Evolutionary conservation across 2,113 vertebrate genomes (phyloP).

Genomic region (Acrocephalus kingi): DNA sequence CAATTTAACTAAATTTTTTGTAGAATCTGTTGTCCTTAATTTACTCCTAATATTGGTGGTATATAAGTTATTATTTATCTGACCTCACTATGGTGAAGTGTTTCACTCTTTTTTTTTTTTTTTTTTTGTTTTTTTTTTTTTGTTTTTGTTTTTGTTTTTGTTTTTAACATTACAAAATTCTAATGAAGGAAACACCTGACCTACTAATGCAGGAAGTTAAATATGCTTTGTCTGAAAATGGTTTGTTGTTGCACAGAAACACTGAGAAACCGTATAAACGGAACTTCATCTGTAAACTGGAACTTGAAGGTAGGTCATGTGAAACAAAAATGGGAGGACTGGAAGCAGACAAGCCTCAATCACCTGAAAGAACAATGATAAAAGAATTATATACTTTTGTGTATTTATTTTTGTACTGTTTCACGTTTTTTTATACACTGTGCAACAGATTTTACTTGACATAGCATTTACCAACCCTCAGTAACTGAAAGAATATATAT

Average conservation of each 20-base stretch:
- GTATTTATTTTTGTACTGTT: not conserved
- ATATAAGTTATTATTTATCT: not conserved
- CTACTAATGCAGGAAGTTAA: not conserved
- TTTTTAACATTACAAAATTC: not conserved
- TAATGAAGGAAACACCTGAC: not conserved
- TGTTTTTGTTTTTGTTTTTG: too few relatives aligned
- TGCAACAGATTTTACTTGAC: not conserved
- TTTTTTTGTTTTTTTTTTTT: not conserved
- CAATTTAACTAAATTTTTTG: not conserved
- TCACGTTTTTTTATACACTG: not conserved
- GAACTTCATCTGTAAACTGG: not conserved
- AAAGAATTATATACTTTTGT: slow-evolving; percentile 4
- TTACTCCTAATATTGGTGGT: not conserved
- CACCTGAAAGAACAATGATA: not conserved
- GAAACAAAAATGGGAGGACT: slow-evolving; percentile 32
- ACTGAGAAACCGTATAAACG: slow-evolving; percentile 4
- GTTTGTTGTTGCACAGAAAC: not conserved
- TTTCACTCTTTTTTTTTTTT: not conserved
- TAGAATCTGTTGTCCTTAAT: not conserved
- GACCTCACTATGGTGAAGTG: not conserved
- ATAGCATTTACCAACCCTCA: not conserved
- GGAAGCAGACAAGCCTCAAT: not conserved
- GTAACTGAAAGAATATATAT: not conserved
- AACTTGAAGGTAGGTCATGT: not conserved
- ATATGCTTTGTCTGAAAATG: not conserved